These are phyloP conservation scores for Miniopterus natalensis DNA, from an alignment of 2,113 vertebrate genomes.

Conservation along the genomic window DNA sequence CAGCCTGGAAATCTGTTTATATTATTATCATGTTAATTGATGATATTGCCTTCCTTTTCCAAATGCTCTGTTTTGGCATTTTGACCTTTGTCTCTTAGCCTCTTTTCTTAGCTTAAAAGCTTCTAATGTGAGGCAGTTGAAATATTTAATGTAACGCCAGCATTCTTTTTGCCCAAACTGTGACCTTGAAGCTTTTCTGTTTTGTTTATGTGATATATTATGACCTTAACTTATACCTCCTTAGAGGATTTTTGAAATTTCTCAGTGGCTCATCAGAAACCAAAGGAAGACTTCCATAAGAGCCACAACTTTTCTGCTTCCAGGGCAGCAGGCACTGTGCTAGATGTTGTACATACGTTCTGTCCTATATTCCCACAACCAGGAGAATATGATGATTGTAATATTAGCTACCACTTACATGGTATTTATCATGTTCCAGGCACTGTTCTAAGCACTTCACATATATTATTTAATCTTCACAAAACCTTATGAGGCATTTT, in stretches of 20 bases:
- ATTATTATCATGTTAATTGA: conserved; percentile 30
- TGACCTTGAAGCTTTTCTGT: conserved; percentile 48
- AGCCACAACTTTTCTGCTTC: neutral
- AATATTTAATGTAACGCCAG: conserved; percentile 17
- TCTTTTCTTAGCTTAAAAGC: neutral
- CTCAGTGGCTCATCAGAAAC: neutral
- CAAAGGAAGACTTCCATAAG: neutral
- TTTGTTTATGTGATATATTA: neutral
- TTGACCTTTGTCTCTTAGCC: neutral
- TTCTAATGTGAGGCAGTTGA: conserved; percentile 30
- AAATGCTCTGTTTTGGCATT: conserved; percentile 50
- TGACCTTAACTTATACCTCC: neutral
- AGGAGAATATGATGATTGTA: neutral
- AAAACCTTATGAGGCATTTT: neutral
- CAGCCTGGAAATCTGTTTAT: conserved; percentile 29
- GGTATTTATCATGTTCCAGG: neutral
- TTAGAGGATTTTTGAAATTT: conserved; percentile 55
- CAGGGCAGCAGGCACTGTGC: neutral
- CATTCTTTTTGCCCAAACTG: conserved; percentile 54
- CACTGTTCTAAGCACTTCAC: neutral
- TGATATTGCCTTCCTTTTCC: conserved; percentile 13
- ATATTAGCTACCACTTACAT: neutral
- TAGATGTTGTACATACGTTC: conserved; percentile 28
- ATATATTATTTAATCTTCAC: conserved; percentile 29
- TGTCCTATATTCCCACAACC: neutral